Evolutionary conservation across 2,113 vertebrate species (phyloP).

Genomic region (Alectura lathami): DNA sequence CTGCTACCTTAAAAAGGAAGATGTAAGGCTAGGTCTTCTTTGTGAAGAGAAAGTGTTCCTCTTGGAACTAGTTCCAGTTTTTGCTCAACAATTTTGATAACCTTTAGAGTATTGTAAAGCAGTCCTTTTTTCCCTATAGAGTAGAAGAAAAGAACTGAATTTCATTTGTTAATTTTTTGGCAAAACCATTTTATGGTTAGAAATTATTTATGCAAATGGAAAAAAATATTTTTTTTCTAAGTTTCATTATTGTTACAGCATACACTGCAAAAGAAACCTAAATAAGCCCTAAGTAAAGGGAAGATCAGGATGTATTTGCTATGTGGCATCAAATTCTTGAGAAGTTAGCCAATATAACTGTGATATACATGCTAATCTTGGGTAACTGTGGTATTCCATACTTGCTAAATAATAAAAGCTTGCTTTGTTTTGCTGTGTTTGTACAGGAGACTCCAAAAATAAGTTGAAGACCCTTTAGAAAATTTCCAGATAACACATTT

Average conservation of each 20-base stretch:
- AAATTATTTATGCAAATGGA: background rate
- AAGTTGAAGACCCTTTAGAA: background rate
- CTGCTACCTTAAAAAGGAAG: background rate
- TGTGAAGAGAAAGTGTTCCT: background rate
- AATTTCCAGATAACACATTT: background rate
- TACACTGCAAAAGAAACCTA: background rate
- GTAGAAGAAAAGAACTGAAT: background rate
- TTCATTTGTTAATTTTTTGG: background rate
- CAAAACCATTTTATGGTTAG: background rate
- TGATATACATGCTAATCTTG: background rate
- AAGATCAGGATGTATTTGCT: background rate
- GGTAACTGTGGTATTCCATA: background rate
- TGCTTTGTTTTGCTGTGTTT: background rate
- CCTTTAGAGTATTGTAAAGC: background rate
- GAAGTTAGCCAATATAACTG: background rate
- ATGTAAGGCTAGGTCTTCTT: background rate
- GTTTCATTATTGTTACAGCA: background rate
- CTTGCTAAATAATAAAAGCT: background rate
- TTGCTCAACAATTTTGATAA: background rate
- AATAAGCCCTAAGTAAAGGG: background rate
- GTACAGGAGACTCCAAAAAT: background rate
- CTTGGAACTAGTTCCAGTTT: background rate
- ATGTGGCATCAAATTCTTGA: background rate
- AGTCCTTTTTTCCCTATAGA: background rate
- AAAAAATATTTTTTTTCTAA: background rate